Base-by-base conservation (phyloP, 2,888 invertebrate species). In the Cataglyphis livida region DNA sequence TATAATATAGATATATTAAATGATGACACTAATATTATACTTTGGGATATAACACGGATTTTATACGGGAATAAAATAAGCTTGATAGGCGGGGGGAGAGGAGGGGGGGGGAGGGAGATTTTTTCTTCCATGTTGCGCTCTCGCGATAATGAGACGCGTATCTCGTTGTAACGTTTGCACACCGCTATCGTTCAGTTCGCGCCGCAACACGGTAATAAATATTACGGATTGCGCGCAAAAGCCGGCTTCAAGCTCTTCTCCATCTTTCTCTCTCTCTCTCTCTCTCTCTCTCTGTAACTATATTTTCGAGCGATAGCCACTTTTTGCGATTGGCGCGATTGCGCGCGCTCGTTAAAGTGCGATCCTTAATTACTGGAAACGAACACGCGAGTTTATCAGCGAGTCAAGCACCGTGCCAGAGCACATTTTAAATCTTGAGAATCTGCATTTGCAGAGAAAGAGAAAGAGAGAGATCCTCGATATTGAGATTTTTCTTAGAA, bases 331-430 rank as follows among this genome's bases (percentile, higher is more conserved):
- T 54, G 51, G 10, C 21, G 68, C 73, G 76, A 84, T 83, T 68
- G 83, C 59, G 64, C 83, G 18, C 71, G 83, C 68, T 83, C 78
- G 57, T 81, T 84, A 84, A 81, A 86, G 81, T 66, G 84, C 81
- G 71, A 86, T 86, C 76, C 61, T 85, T 86, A 84, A 86, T 86
- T 85, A 76, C 73, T 73, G 81, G 61, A 76, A 79, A 85, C 61
- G 75, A 57, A 65, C 79, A 70, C 68, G 78, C 51, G 64, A 65
- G 66, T 81, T 81, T 84, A 84, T 81, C 81, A 64, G 54, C 61
- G 65, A 81, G 51, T 44, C 65, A 73, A 35, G 59, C 3, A 65
- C 54, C 61, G 6, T 48, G 57, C 41, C 62, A 35, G 54, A 64
- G 18, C 25, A 32, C 54, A 44, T 82, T 64, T 15, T 48, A 48